Percentiles rank a stretch among this genome's conserved stretches.
Conservation (phyloP, 2,797 vertebrate species). For the Eurystomus glaucurus region DNA sequence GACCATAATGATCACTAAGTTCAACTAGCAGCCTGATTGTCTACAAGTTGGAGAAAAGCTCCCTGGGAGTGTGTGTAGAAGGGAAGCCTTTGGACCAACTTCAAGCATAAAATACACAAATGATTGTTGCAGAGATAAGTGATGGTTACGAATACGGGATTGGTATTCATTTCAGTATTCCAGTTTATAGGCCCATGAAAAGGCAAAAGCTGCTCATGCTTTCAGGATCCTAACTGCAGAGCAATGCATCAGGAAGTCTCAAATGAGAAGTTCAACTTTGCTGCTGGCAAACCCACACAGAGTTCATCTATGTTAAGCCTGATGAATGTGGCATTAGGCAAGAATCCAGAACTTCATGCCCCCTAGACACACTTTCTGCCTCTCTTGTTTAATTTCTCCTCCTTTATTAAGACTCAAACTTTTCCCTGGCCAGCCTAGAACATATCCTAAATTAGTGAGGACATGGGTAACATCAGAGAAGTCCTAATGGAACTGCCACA, state of each 20-base stretch:
- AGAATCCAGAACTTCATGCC: conserved; percentile 36
- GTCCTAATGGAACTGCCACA: background rate
- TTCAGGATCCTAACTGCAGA: background rate
- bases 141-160: background rate
- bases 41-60: background rate
- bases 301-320: conserved; percentile 14
- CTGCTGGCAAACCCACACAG: conserved; percentile 24
- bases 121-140: background rate
- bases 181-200: background rate
- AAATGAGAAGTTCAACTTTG: background rate
- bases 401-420: conserved; percentile 59
- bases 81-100: background rate
- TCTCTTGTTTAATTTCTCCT: conserved; percentile 59
- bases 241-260: background rate
- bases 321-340: conserved; percentile 24
- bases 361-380: conserved; percentile 19
- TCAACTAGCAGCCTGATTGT: background rate
- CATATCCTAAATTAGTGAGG: conserved; percentile 9
- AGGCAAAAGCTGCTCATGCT: background rate
- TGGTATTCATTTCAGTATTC: background rate
- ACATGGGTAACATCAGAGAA: conserved; percentile 27
- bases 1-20: background rate
- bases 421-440: conserved; percentile 55
- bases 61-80: background rate
- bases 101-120: background rate